Percentiles rank a stretch among this genome's conserved stretches.
Conservation (phyloP, 2,888 invertebrate genomes). For the Sisyra terminalis region DNA sequence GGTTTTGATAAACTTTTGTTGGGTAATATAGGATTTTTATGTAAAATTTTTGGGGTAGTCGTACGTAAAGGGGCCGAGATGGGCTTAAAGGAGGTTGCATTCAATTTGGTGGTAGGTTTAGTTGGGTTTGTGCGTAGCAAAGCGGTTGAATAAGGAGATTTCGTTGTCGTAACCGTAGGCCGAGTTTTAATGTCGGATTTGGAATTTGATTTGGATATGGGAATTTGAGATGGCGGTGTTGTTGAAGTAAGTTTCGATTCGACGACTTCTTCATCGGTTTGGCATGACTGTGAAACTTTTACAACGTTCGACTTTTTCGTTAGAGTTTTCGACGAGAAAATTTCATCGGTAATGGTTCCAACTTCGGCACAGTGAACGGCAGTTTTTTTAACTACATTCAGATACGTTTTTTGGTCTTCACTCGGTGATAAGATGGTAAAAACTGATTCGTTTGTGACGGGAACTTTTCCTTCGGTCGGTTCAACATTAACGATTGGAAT, state of each 20-base stretch:
- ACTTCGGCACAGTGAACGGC: conserved; percentile 26
- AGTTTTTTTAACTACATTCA: conserved; percentile 22
- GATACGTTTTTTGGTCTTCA: conserved; percentile 26
- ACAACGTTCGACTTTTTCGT: conserved; percentile 17
- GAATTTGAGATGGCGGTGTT: conserved; percentile 9
- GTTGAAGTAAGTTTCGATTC: conserved; percentile 16
- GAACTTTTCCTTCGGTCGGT: not conserved
- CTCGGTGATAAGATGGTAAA: conserved; percentile 23
- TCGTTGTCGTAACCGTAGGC: conserved; percentile 13
- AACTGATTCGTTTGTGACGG: not conserved
- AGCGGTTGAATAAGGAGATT: conserved; percentile 14
- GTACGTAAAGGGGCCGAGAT: conserved; percentile 11
- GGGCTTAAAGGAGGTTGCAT: conserved; percentile 11
- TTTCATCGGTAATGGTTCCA: conserved; percentile 25
- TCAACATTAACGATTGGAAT: not conserved
- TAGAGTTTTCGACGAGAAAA: conserved; percentile 20
- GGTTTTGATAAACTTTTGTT: not conserved
- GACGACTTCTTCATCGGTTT: conserved; percentile 16
- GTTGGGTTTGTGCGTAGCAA: not conserved
- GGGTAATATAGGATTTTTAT: no score
- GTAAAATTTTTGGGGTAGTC: conserved; percentile 10
- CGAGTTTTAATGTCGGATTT: conserved; percentile 20
- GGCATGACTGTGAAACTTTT: conserved; percentile 19
- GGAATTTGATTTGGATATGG: not conserved
- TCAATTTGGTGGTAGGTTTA: conserved; percentile 16